A percentile compares a stretch with the other conserved stretches of the same genome.
These are phyloP conservation scores for Poeciliopsis gracilis DNA, from an alignment of 2,797 vertebrate species.

Conservation along the genomic window DNA sequence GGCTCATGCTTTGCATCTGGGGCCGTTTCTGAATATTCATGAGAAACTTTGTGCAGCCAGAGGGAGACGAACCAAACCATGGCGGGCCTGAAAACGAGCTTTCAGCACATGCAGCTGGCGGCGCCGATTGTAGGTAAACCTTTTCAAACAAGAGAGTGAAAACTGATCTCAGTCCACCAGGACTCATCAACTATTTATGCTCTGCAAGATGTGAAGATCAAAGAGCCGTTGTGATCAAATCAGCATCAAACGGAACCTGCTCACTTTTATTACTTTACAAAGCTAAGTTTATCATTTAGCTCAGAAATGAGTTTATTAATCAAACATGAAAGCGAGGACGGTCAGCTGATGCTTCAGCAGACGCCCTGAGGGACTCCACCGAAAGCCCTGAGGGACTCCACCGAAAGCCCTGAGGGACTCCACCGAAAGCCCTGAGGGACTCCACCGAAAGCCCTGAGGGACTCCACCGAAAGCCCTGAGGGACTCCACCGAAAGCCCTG, in stretches of 20 bases:
- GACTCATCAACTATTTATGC: not conserved
- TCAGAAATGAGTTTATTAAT: not conserved
- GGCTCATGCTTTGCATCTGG: constrained; percentile 30
- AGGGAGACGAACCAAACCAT: constrained; percentile 21
- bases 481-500: not conserved
- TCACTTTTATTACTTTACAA: not conserved
- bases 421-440: not conserved
- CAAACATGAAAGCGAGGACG: not conserved
- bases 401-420: not conserved
- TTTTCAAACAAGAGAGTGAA: not conserved
- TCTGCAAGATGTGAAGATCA: not conserved
- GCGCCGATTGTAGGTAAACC: not conserved
- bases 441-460: not conserved
- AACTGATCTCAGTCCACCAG: not conserved
- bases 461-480: not conserved
- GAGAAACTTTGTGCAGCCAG: constrained; percentile 30
- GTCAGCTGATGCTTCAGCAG: not conserved
- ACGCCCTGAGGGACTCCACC: not conserved
- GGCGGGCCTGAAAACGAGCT: constrained; percentile 1
- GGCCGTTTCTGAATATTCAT: constrained; percentile 56
- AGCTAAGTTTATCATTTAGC: not conserved
- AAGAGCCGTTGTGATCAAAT: not conserved
- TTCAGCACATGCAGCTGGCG: not conserved
- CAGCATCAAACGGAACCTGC: not conserved
- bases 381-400: not conserved